Conservation (phyloP, 2,888 invertebrate genomes). For the Steinernema scapterisci region DNA sequence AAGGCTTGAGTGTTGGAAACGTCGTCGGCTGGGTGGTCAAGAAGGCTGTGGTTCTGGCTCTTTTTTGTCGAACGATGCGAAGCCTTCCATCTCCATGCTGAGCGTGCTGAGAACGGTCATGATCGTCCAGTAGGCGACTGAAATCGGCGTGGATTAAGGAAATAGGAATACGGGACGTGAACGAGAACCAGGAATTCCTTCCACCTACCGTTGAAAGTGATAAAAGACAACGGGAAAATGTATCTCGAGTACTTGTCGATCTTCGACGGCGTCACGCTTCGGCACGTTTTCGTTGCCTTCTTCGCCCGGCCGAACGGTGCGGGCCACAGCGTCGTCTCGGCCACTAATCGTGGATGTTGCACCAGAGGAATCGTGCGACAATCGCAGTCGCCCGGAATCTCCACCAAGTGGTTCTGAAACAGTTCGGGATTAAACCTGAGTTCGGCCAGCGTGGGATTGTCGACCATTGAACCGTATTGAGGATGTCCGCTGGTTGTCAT, state of each 20-base stretch:
- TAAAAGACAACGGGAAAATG: slow-evolving; percentile 16
- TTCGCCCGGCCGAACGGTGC: slow-evolving; percentile 57
- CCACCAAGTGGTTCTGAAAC: slow-evolving; percentile 54
- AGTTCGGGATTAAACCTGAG: not conserved
- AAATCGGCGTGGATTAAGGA: slow-evolving; percentile 18
- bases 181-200: not conserved
- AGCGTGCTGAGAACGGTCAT: slow-evolving; percentile 46
- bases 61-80: slow-evolving; percentile 6
- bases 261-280: slow-evolving; percentile 41
- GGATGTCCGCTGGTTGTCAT: slow-evolving; percentile 26
- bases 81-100: not conserved
- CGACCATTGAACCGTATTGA: slow-evolving; percentile 24
- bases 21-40: not conserved
- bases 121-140: slow-evolving; percentile 57
- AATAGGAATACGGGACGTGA: not conserved
- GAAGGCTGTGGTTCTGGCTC: not conserved
- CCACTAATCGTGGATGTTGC: slow-evolving; percentile 53
- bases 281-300: slow-evolving; percentile 39
- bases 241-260: slow-evolving; percentile 37
- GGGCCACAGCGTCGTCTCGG: slow-evolving; percentile 52
- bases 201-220: slow-evolving; percentile 10
- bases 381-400: slow-evolving; percentile 58
- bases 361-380: slow-evolving; percentile 57
- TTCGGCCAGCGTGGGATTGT: not conserved
- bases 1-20: not conserved